Evolutionary conservation across 2,888 invertebrate species (phyloP), one percentile per base, ranked within the genome.

Genomic region (Anagyrus pseudococci): DNA sequence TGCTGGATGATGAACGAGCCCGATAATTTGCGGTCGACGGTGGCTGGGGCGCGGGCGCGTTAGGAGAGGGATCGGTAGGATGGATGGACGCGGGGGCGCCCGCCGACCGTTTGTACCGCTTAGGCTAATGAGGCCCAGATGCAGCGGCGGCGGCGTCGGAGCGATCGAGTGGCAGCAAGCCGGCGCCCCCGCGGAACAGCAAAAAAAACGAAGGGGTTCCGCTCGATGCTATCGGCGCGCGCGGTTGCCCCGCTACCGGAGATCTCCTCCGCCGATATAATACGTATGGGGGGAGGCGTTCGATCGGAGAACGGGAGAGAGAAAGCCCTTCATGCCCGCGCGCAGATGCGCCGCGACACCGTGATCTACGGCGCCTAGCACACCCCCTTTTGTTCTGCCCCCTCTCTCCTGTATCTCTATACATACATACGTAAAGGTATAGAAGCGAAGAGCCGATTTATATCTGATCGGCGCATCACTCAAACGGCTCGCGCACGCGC

Each of bases 51-150:
- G 66, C 69, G 62, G n/a, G n/a, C n/a, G 29, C 29, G 29, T 4
- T 10, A 29, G 29, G 10, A 29, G 10, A 29, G n/a, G 10, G 29
- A 29, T 4, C 29, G 29, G 29, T n/a, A n/a, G n/a, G n/a, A n/a
- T n/a, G n/a, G n/a, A n/a, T n/a, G n/a, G n/a, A n/a, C n/a, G n/a
- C 29, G 29, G 4, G 29, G 29, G 37, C 40, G 20, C 26, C 15
- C 23, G 22, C 20, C 22, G 68, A 68, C 73, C 72, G 72, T 75
- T 77, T 77, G 77, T 77, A 77, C 72, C 78, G 77, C 75, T 78
- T 78, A 78, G 74, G 75, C 77, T 79, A 79, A 79, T 77, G 78
- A 79, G 78, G 71, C 72, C 75, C 77, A 78, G 74, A 77, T 76
- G 77, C 47, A 17, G 10, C 37, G 37, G 37, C 37, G 37, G n/a